Conservation (phyloP, 2,113 vertebrate genomes). For the Pangasianodon hypophthalmus region DNA sequence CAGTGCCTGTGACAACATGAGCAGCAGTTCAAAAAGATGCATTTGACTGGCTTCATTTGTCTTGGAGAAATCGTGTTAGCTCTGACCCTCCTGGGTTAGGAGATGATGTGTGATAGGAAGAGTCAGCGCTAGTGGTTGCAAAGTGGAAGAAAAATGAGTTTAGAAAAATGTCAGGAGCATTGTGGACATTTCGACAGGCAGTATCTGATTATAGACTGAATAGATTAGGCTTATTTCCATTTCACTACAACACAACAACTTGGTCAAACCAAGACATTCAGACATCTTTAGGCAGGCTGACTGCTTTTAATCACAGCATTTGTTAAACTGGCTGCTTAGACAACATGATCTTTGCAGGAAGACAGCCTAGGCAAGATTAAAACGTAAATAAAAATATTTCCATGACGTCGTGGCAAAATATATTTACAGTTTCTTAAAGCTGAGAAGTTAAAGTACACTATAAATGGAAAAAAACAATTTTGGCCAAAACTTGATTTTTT, state of each 20-base stretch:
- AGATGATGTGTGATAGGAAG: background rate
- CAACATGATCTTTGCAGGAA: background rate
- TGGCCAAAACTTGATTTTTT: too few relatives aligned
- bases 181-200: background rate
- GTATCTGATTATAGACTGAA: background rate
- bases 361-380: background rate
- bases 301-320: background rate
- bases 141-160: background rate
- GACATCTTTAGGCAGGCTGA: background rate
- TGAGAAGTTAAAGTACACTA: background rate
- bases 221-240: background rate
- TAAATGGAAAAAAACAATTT: background rate
- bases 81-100: background rate
- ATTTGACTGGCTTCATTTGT: too few relatives aligned
- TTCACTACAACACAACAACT: background rate
- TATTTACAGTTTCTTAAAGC: background rate
- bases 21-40: too few relatives aligned
- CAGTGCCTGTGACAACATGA: too few relatives aligned
- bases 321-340: background rate
- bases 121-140: background rate
- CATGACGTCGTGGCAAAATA: background rate
- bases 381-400: background rate
- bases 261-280: background rate
- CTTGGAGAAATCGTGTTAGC: background rate
- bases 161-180: background rate